These are phyloP conservation scores for Polypterus bichir DNA, from an alignment of 2,113 vertebrate genomes.

Conservation along the genomic window DNA sequence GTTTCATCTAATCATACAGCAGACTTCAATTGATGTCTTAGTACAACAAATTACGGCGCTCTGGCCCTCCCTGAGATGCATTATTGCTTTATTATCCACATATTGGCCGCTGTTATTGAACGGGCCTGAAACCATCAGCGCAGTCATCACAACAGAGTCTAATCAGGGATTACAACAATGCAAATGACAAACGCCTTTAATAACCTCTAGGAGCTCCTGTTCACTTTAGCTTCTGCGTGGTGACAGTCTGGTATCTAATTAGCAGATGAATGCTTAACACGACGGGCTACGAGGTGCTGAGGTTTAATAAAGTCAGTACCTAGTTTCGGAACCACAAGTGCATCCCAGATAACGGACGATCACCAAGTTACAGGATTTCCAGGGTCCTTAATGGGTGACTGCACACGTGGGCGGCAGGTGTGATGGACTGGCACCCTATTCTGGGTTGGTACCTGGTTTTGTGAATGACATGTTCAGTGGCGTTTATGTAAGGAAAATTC, in stretches of 20 bases:
- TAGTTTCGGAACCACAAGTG: background rate
- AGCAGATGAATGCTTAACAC: slow-evolving; percentile 64
- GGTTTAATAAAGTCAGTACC: slow-evolving; percentile 1
- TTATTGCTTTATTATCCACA: slow-evolving; percentile 55
- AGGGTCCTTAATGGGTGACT: no score
- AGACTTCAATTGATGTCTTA: slow-evolving; percentile 36
- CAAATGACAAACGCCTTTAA: slow-evolving; percentile 63
- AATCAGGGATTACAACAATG: slow-evolving; percentile 44
- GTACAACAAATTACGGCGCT: slow-evolving; percentile 40
- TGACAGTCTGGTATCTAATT: slow-evolving; percentile 86
- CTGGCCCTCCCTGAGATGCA: slow-evolving; percentile 44
- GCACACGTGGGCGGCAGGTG: no score
- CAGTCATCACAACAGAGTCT: slow-evolving; percentile 57
- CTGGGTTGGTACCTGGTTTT: no score
- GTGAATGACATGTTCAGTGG: no score
- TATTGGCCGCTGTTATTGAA: slow-evolving; percentile 58
- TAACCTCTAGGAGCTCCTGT: slow-evolving; percentile 62
- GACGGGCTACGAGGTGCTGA: slow-evolving; percentile 55
- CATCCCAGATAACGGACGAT: no score
- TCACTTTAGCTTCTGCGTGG: slow-evolving; percentile 51
- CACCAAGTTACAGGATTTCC: no score
- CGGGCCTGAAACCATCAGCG: slow-evolving; percentile 52
- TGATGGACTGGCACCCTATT: no score
- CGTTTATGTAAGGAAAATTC: no score
- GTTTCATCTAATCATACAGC: slow-evolving; percentile 29